A percentile compares a stretch with the other conserved stretches of the same genome.
Evolutionary conservation across 2,797 vertebrate genomes (phyloP).

Genomic region (Vespertilio murinus): DNA sequence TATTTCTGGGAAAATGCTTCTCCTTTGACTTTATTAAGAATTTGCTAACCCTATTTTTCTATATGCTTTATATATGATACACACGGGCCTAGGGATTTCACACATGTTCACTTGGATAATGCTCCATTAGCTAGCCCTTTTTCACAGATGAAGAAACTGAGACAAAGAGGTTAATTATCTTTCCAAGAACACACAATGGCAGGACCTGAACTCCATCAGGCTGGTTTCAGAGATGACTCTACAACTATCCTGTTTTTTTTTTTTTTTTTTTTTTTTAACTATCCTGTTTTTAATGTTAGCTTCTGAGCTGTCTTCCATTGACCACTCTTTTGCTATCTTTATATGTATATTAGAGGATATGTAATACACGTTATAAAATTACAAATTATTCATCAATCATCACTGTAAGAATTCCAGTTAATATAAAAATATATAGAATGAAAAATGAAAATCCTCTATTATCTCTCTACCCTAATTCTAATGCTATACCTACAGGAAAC

Average conservation of each 20-base stretch:
- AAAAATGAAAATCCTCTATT: not conserved
- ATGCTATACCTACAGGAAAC: not conserved
- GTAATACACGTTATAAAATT: not conserved
- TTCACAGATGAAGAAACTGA: not conserved
- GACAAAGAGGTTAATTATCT: not conserved
- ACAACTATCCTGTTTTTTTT: not conserved
- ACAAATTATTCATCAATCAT: not conserved
- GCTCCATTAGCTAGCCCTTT: not conserved
- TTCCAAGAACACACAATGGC: not conserved
- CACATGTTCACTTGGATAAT: not conserved
- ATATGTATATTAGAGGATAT: not conserved
- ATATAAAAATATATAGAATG: not conserved
- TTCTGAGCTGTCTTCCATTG: not conserved
- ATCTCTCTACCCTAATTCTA: not conserved
- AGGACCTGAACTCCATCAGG: not conserved
- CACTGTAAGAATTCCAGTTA: not conserved
- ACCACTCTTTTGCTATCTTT: not conserved
- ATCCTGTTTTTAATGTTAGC: not conserved
- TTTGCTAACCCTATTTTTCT: not conserved
- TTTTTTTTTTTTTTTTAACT: too few relatives aligned
- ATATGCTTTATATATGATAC: not conserved
- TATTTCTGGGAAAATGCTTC: slow-evolving; percentile 18
- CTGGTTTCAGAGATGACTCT: not conserved
- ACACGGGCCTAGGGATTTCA: not conserved
- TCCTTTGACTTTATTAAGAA: not conserved